Evolutionary conservation across 1,140 invertebrate genomes (phyloP).

Genomic region (Stenopsyche tienmushanensis): DNA sequence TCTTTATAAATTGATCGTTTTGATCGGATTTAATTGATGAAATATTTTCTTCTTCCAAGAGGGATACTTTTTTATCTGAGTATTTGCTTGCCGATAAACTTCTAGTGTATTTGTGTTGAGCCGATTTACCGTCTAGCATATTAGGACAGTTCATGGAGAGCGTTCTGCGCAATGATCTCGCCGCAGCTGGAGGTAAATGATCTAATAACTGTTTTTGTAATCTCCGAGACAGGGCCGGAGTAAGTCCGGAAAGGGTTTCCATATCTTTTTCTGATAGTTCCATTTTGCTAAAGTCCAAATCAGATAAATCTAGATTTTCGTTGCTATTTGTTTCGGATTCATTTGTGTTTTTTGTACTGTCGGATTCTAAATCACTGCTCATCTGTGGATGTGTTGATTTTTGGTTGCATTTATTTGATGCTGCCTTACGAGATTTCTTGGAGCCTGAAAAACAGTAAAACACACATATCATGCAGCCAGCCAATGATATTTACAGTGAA

Average conservation of each 20-base stretch:
- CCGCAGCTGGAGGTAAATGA: slow-evolving; percentile 63
- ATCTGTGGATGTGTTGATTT: slow-evolving; percentile 46
- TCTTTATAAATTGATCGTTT: not conserved
- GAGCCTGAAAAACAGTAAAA: slow-evolving; percentile 53
- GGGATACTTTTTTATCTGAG: not conserved
- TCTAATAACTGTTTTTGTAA: slow-evolving; percentile 65
- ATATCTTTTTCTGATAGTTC: slow-evolving; percentile 65
- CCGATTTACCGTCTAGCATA: slow-evolving; percentile 26
- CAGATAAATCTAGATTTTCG: slow-evolving; percentile 61
- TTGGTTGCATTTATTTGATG: slow-evolving; percentile 25
- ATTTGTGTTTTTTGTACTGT: slow-evolving; percentile 37
- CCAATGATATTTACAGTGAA: slow-evolving; percentile 44
- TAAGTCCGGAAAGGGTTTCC: slow-evolving; percentile 63
- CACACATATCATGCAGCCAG: slow-evolving; percentile 58
- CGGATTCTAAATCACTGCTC: slow-evolving; percentile 45
- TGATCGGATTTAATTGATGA: not conserved
- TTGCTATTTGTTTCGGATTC: slow-evolving; percentile 45
- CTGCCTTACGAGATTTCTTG: slow-evolving; percentile 36
- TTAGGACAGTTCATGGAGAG: slow-evolving; percentile 54
- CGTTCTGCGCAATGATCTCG: slow-evolving; percentile 60
- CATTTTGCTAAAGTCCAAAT: slow-evolving; percentile 64
- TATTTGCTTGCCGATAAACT: slow-evolving; percentile 35
- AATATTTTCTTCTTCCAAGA: slow-evolving; percentile 14
- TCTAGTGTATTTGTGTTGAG: slow-evolving; percentile 31
- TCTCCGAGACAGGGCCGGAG: slow-evolving; percentile 62